Conservation (phyloP, 1,140 invertebrate species). For the Limonius californicus region DNA sequence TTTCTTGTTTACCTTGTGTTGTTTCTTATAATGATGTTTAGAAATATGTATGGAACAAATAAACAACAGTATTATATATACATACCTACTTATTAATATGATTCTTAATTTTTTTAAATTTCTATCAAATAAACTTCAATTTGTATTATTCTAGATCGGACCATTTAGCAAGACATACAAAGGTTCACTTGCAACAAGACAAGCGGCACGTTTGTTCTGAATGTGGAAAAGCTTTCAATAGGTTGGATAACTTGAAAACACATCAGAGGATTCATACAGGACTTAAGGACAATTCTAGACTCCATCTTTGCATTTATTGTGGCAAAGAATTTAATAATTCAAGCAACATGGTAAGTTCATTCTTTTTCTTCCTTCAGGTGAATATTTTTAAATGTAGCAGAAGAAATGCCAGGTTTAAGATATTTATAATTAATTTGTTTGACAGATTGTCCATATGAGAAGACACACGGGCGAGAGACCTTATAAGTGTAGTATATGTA, state of each 20-base stretch:
- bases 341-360: constrained; percentile 44
- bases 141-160: constrained; percentile 40
- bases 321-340: constrained; percentile 49
- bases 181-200: constrained; percentile 44
- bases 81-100: too few relatives aligned
- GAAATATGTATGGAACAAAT: too few relatives aligned
- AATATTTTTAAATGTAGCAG: too few relatives aligned
- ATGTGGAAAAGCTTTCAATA: constrained; percentile 50
- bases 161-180: constrained; percentile 43
- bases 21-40: too few relatives aligned
- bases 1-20: too few relatives aligned
- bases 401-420: neutral
- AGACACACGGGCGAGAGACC: constrained; percentile 59
- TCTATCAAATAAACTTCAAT: neutral
- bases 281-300: constrained; percentile 45
- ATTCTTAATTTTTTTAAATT: neutral
- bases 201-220: constrained; percentile 49
- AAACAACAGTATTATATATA: neutral
- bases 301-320: constrained; percentile 50
- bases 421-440: neutral
- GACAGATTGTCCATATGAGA: constrained; percentile 52
- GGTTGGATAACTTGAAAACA: constrained; percentile 46
- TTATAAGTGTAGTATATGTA: constrained; percentile 58
- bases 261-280: constrained; percentile 48
- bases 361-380: too few relatives aligned